Base-by-base conservation (phyloP, 2,888 invertebrate species). In the Phoenoteleia sp. region DNA sequence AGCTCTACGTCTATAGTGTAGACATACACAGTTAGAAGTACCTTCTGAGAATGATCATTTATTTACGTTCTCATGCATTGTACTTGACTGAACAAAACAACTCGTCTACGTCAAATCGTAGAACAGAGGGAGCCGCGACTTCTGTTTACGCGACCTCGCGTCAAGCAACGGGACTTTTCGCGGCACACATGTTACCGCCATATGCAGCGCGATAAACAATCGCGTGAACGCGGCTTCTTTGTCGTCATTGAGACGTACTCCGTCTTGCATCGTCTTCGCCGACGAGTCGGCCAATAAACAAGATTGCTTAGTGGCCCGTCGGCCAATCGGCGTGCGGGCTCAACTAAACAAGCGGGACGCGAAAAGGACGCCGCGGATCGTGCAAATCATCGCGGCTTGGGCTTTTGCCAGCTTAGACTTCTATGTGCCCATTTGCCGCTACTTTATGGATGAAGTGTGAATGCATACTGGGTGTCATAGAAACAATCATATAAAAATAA, bases 121-220 rank as follows among this genome's bases (percentile, higher is more conserved):
- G 29, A 69, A 27, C 23, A 42, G 4, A 27, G 42, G 27, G 62
- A 76, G 27, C 86, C 85, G 81, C 88, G 64, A 6, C 23, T 76
- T 29, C 49, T 88, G 89, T 89, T 89, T 88, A 88, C 86, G 82
- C 71, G 85, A 88, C 81, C 87, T 83, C 74, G 74, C 39, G 76
- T 67, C 69, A 67, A 72, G 85, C 81, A 85, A 88, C 85, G 88
- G 62, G 84, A 84, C 66, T 87, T 87, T 88, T 85, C 84, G 88
- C 86, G 84, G 88, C 90, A 87, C 92, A 92, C 91, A 92, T 92
- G 93, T 91, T 91, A 91, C 90, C 90, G 92, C 92, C 93, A 93
- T 92, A 93, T 93, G 93, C 89, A 92, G 90, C 86, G 90, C 89
- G 89, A 92, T 93, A 93, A 93, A 93, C 92, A 92, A 90, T 91